phyloP scores from a whole-genome alignment of 2,797 vertebrate genomes.

The Cirrhinus mrigala region DNA sequence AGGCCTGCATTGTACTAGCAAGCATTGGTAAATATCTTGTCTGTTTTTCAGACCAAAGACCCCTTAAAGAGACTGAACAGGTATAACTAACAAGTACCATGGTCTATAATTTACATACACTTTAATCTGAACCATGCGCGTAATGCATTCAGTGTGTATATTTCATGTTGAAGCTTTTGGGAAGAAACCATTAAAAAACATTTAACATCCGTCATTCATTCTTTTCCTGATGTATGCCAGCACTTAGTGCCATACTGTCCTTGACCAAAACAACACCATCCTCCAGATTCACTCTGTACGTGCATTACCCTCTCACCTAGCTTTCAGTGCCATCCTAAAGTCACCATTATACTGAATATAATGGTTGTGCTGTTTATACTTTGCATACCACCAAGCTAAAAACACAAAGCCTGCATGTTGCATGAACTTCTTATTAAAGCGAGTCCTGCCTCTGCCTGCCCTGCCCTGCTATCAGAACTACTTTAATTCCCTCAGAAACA shows the following conservation, averaged over 20 bases:
- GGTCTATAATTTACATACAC: neutral
- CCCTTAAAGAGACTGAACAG: neutral
- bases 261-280: neutral
- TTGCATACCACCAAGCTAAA: constrained; percentile 16
- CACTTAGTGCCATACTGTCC: constrained; percentile 3
- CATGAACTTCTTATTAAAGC: constrained; percentile 30
- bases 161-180: neutral
- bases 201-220: neutral
- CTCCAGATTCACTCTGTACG: neutral
- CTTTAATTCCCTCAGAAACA: constrained; percentile 12
- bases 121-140: neutral
- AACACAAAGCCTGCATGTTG: constrained; percentile 25
- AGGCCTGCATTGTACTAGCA: constrained; percentile 88
- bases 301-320: neutral
- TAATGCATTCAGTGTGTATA: neutral
- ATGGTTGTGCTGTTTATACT: constrained; percentile 28
- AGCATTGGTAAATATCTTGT: constrained; percentile 86
- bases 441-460: constrained; percentile 5
- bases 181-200: neutral
- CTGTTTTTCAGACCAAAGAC: neutral
- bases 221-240: constrained; percentile 7
- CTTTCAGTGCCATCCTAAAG: neutral
- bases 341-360: constrained; percentile 6
- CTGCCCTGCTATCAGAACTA: neutral
- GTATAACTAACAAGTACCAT: neutral